Evolutionary conservation across 2,113 vertebrate genomes (phyloP).

Genomic region (Dasyprocta punctata): DNA sequence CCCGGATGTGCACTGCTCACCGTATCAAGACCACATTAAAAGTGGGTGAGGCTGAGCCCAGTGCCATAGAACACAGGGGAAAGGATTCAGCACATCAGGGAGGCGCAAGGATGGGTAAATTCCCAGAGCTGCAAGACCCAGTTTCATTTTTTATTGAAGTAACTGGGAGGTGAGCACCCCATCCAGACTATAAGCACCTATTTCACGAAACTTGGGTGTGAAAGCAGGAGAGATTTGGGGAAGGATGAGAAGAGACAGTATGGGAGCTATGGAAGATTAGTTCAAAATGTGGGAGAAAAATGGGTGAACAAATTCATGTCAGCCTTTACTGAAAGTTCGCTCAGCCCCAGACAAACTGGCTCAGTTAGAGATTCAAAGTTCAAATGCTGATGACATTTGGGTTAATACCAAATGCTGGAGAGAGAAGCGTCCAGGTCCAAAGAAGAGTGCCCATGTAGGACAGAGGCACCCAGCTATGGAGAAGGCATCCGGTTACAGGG

Average conservation of each 20-base stretch:
- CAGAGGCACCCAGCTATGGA: not conserved
- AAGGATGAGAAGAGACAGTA: not conserved
- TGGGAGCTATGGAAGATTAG: fast-evolving
- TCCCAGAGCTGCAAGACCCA: not conserved
- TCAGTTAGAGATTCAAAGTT: not conserved
- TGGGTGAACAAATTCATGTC: not conserved
- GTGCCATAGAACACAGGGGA: fast-evolving
- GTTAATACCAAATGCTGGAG: not conserved
- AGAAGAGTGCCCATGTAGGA: not conserved
- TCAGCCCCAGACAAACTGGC: not conserved
- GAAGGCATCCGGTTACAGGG: not conserved
- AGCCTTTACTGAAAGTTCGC: not conserved
- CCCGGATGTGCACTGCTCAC: not conserved
- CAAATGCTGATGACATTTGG: too few species aligned
- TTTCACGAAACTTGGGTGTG: not conserved
- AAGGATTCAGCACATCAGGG: not conserved
- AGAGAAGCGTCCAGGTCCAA: not conserved
- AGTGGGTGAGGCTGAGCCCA: not conserved
- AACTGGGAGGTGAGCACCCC: too few species aligned
- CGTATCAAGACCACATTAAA: not conserved
- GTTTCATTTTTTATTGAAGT: not conserved
- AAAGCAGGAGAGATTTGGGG: not conserved
- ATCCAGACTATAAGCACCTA: not conserved
- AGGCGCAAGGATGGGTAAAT: not conserved
- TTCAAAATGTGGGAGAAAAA: not conserved